Percentiles rank a stretch among this genome's conserved stretches.
These are phyloP conservation scores for Epsilonema sp. DNA, from an alignment of 2,888 invertebrate species.

Conservation along the genomic window DNA sequence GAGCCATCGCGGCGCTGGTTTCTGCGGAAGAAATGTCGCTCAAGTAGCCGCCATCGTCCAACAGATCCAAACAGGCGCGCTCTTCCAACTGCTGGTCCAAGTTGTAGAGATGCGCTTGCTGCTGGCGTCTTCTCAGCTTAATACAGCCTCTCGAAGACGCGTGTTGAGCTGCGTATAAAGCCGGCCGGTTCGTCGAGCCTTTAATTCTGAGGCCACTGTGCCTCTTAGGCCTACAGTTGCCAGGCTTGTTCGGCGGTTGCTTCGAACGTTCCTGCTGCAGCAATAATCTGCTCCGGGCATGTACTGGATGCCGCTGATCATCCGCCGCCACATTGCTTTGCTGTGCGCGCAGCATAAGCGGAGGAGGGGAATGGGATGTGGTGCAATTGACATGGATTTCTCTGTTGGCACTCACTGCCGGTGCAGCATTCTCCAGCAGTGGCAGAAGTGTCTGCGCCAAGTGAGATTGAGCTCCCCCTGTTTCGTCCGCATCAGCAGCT, in stretches of 20 bases:
- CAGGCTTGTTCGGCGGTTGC: no score
- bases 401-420: not conserved
- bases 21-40: constrained; percentile 6
- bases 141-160: not conserved
- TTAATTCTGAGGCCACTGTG: not conserved
- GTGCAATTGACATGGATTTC: not conserved
- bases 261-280: no score
- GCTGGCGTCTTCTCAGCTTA: not conserved
- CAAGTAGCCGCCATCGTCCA: constrained; percentile 4
- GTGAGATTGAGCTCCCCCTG: not conserved
- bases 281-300: no score
- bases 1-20: no score
- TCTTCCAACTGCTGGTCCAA: not conserved
- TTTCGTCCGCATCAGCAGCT: not conserved
- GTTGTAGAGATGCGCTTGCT: no score
- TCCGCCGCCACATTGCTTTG: not conserved
- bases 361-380: not conserved
- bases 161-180: not conserved
- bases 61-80: not conserved
- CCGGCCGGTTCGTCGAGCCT: not conserved
- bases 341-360: not conserved
- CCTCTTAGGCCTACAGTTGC: not conserved
- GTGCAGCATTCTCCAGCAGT: not conserved
- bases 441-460: no score
- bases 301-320: not conserved